Percentiles rank a stretch among this genome's conserved stretches.
Evolutionary conservation across 2,888 invertebrate genomes (phyloP).

Genomic region (Eurytoma californica): DNA sequence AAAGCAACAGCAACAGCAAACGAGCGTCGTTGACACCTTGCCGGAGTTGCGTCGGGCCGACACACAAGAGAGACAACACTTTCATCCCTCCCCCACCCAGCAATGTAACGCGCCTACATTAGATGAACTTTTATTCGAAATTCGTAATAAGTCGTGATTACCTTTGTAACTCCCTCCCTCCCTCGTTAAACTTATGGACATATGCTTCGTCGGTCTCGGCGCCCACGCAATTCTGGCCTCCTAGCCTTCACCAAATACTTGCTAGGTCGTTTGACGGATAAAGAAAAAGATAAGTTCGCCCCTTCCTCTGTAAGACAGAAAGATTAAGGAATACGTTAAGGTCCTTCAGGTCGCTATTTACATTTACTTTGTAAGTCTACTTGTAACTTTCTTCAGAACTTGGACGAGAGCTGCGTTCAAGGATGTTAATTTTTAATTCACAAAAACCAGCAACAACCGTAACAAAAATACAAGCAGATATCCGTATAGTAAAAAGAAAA

Average conservation of each 20-base stretch:
- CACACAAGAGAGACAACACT: constrained; percentile 52
- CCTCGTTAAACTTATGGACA: constrained; percentile 11
- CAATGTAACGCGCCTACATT: constrained; percentile 12
- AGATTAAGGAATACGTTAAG: constrained; percentile 52
- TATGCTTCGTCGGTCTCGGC: constrained; percentile 65
- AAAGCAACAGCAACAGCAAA: constrained; percentile 53
- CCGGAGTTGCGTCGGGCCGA: constrained; percentile 73
- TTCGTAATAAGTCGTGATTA: neutral
- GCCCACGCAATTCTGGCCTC: constrained; percentile 72
- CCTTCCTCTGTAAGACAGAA: constrained; percentile 47
- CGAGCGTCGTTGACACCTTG: constrained; percentile 65
- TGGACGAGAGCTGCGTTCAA: constrained; percentile 45
- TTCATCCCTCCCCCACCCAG: constrained; percentile 5
- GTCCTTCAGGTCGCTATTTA: constrained; percentile 49
- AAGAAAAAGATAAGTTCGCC: constrained; percentile 66
- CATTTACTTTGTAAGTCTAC: constrained; percentile 49
- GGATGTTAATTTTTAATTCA: constrained; percentile 42
- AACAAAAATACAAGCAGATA: constrained; percentile 34
- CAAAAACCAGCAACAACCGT: constrained; percentile 46
- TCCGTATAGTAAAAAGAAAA: constrained; percentile 16
- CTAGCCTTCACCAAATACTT: constrained; percentile 71
- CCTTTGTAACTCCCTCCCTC: constrained; percentile 2
- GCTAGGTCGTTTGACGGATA: constrained; percentile 70
- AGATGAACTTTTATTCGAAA: constrained; percentile 26
- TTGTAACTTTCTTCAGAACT: constrained; percentile 40